Base-by-base conservation (phyloP, 2,888 invertebrate species). In the Hirtodrosophila trivittata region DNA sequence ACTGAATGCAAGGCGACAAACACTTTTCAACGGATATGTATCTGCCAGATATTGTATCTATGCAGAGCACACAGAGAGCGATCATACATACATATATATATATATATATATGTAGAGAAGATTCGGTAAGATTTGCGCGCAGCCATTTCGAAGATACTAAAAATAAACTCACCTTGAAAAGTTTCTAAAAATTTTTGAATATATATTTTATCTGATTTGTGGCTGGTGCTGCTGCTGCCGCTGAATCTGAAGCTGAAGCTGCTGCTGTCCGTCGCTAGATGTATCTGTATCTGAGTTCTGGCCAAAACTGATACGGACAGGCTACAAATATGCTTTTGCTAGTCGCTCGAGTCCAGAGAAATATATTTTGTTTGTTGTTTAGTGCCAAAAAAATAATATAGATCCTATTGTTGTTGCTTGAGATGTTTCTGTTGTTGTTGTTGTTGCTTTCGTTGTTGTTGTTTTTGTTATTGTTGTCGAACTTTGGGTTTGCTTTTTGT, bases 101-200 rank as follows among this genome's bases (percentile, higher is more conserved):
- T 9, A 30, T 28, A 52, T 6, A 51, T 33, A 16, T 25, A 14
- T 12, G 41, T 10, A 28, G 65, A 69, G 50, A 67, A 74, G 65
- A 52, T 54, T 84, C 82, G 74, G 57, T 72, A 68, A 78, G 77
- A 84, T 80, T 85, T 78, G 77, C 66, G 83, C 75, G 76, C 89
- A 89, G 89, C 88, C 82, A 87, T 85, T 87, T 86, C 85, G 76
- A 87, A 82, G 65, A 57, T 67, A 51, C 89, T 90, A 90, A 88
- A 90, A 90, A 90, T 90, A 90, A 87, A 90, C 90, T 90, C 90
- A 90, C 90, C 90, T 90, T 90, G 90, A 90, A 90, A 90, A 89
- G 87, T 89, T 89, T 89, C 89, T 88, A 86, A 82, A 87, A 87
- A 71, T 86, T 80, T 57, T 54, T 71, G 51, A 73, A 74, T 59